Evolutionary conservation across 1,140 invertebrate genomes (phyloP), one percentile per base, ranked within the genome.

Genomic region (Reticulitermes speratus): DNA sequence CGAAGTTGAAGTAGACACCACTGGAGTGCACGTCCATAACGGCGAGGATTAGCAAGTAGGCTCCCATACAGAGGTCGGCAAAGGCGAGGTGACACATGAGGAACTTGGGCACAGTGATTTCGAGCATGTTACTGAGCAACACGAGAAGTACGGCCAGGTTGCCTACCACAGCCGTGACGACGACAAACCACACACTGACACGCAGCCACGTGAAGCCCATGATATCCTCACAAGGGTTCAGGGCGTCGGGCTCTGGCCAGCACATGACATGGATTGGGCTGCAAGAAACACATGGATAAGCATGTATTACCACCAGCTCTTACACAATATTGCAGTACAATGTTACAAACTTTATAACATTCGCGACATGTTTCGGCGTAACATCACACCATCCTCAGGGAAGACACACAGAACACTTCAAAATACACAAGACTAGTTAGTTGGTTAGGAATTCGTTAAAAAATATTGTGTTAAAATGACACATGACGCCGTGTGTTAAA

Each of bases 141-240:
- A 94, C 91, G 3, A 93, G 87, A 87, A 95, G 91, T 0, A 95
- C 94, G 21, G 92, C 90, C 7, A 93, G 87, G 89, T 95, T 95
- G 6, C 89, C 89, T 9, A 93, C 88, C 8, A 95, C 90, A 2
- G 94, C 93, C 8, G 93, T 91, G 55, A 93, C 88, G 21, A 93
- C 91, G 0, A 95, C 93, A 32, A 94, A 88, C 94, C 94, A 95
- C 12, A 95, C 93, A n/a, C 91, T 89, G 2, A 93, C 90, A 52
- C 89, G 87, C 6, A 90, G 84, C 88, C 88, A 89, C 52, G 84
- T 86, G 52, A 87, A 88, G 44, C 94, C 94, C 92, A 95, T 94
- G 32, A 95, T 92, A 87, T 95, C 94, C 89, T 95, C 94, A 88
- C 94, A 95, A 14, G 94, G 94, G 89, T 94, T 95, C 87, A 95